A percentile compares a stretch with the other conserved stretches of the same genome.
Evolutionary conservation across 92 coral and sea anemone species (phyloP).

Genomic region (Zoanthus sansibaricus): DNA sequence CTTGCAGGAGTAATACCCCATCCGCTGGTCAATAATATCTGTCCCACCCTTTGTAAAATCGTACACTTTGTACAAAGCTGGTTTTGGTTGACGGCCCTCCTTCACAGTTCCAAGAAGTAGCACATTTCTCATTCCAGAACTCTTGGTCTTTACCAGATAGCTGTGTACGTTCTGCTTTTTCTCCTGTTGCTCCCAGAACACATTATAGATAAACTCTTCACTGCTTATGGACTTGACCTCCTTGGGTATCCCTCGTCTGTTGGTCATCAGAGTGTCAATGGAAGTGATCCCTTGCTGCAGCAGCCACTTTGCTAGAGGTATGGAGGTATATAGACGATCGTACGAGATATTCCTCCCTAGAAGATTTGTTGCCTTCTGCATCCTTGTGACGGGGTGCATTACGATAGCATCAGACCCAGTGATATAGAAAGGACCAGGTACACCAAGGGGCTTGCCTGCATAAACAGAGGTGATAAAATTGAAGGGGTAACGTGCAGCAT

Average conservation of each 20-base stretch:
- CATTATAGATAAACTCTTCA: too few relatives aligned
- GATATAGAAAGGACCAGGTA: neutral
- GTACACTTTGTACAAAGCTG: too few relatives aligned
- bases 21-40: conserved; percentile 29
- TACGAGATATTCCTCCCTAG: conserved; percentile 44
- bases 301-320: conserved; percentile 38
- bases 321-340: conserved; percentile 51
- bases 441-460: neutral
- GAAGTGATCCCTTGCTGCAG: conserved; percentile 40
- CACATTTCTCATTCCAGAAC: conserved; percentile 38
- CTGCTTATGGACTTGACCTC: conserved; percentile 46
- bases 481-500: conserved; percentile 2
- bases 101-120: neutral
- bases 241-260: conserved; percentile 48
- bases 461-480: neutral
- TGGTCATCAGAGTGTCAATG: conserved; percentile 42
- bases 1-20: conserved; percentile 32
- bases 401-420: neutral
- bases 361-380: neutral
- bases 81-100: neutral
- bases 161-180: conserved; percentile 39
- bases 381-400: neutral
- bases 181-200: too few relatives aligned
- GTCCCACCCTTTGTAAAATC: conserved; percentile 1
- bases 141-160: conserved; percentile 40